Evolutionary conservation across 2,888 invertebrate species (phyloP).

Genomic region (Subacronicta megacephala): DNA sequence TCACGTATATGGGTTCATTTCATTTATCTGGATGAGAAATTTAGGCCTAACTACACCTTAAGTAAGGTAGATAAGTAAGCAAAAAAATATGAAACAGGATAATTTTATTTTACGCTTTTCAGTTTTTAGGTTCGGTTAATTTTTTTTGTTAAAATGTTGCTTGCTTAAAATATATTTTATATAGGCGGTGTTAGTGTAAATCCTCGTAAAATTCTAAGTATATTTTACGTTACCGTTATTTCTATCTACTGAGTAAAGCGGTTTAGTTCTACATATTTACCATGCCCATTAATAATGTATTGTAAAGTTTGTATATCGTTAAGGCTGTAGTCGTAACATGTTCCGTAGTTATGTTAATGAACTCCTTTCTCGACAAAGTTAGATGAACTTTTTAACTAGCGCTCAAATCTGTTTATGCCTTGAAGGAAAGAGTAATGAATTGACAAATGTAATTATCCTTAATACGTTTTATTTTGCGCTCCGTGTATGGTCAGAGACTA

Average conservation of each 20-base stretch:
- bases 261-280: slow-evolving; percentile 19
- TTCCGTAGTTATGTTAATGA: slow-evolving; percentile 36
- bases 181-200: too few species aligned
- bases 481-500: neutral
- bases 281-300: slow-evolving; percentile 17
- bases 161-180: too few species aligned
- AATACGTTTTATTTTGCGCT: neutral
- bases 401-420: slow-evolving; percentile 12
- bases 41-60: too few species aligned
- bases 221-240: neutral
- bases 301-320: slow-evolving; percentile 27
- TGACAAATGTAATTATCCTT: neutral
- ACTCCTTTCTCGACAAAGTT: slow-evolving; percentile 17
- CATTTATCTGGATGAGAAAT: too few species aligned
- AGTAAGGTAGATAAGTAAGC: too few species aligned
- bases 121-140: too few species aligned
- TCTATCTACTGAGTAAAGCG: slow-evolving; percentile 5
- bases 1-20: too few species aligned
- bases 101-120: too few species aligned
- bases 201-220: neutral
- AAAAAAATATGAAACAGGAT: too few species aligned
- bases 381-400: slow-evolving; percentile 30
- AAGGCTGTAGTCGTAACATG: neutral
- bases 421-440: neutral
- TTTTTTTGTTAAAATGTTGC: too few species aligned